Conservation (phyloP, 2,113 vertebrate species). For the Ariopsis seemanni region DNA sequence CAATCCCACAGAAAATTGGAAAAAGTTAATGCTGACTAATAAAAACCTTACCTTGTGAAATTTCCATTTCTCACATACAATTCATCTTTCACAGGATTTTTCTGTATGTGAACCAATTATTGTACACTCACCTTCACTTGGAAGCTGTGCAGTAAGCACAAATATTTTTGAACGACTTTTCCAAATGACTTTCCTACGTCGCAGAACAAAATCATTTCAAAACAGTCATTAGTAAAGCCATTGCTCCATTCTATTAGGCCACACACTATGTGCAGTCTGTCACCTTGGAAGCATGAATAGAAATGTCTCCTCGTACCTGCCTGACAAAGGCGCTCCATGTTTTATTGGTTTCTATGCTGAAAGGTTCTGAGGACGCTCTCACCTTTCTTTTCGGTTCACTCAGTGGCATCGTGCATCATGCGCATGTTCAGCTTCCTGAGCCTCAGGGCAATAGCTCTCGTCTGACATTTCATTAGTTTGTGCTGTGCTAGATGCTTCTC, state of each 20-base stretch:
- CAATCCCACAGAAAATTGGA: too few species aligned
- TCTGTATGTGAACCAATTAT: too few species aligned
- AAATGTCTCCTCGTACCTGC: not conserved
- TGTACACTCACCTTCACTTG: too few species aligned
- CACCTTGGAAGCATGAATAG: slow-evolving; percentile 10
- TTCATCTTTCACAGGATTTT: too few species aligned
- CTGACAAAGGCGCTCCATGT: not conserved
- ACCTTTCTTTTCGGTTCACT: slow-evolving; percentile 15
- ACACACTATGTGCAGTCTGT: not conserved
- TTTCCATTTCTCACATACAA: too few species aligned
- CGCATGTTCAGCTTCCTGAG: slow-evolving; percentile 7
- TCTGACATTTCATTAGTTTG: slow-evolving; percentile 49
- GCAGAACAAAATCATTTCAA: not conserved
- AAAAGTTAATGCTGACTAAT: too few species aligned
- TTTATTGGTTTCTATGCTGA: slow-evolving; percentile 32
- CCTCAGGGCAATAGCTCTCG: slow-evolving; percentile 34
- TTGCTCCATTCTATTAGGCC: not conserved
- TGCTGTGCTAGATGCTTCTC: slow-evolving; percentile 30
- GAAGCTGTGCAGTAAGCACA: not conserved
- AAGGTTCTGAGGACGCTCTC: slow-evolving; percentile 7
- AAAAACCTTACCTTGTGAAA: too few species aligned
- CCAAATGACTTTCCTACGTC: not conserved
- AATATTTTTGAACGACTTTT: not conserved
- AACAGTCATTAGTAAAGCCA: not conserved
- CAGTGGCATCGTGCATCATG: not conserved